Percentiles rank a stretch among this genome's conserved stretches.
Evolutionary conservation across 2,113 vertebrate species (phyloP).

Genomic region (Hippolais icterina): DNA sequence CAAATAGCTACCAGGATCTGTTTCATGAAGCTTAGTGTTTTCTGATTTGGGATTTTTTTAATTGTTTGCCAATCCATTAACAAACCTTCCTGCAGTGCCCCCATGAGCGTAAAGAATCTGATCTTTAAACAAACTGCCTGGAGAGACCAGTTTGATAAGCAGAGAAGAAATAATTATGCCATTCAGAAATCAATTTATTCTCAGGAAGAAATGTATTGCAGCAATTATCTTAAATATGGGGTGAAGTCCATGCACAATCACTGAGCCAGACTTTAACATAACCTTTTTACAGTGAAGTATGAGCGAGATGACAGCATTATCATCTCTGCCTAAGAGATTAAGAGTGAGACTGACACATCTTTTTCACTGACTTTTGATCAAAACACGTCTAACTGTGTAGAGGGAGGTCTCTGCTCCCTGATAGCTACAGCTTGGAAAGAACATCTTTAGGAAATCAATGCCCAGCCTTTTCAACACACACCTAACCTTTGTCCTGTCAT

Average conservation of each 20-base stretch:
- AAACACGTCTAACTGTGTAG: background rate
- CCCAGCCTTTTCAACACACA: constrained; percentile 15
- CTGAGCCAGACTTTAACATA: background rate
- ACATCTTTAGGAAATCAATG: constrained; percentile 26
- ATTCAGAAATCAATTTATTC: constrained; percentile 63
- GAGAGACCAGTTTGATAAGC: constrained; percentile 54
- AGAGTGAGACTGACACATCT: background rate
- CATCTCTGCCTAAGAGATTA: background rate
- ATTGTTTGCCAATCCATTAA: constrained; percentile 22
- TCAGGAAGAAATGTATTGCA: constrained; percentile 45
- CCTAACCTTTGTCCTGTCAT: constrained; percentile 55
- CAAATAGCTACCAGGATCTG: background rate
- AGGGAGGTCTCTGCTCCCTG: background rate
- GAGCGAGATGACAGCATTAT: background rate
- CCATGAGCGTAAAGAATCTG: background rate
- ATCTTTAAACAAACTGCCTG: constrained; percentile 38
- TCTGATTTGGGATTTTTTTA: background rate
- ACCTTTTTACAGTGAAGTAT: background rate
- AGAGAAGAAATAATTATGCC: constrained; percentile 43
- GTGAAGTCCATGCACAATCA: constrained; percentile 56
- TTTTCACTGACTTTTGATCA: constrained; percentile 28
- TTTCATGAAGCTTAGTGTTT: background rate
- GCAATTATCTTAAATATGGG: constrained; percentile 53
- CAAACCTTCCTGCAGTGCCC: background rate
- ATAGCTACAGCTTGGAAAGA: background rate